phyloP scores from a whole-genome alignment of 2,113 vertebrate genomes.

The Syngnathus typhle region DNA sequence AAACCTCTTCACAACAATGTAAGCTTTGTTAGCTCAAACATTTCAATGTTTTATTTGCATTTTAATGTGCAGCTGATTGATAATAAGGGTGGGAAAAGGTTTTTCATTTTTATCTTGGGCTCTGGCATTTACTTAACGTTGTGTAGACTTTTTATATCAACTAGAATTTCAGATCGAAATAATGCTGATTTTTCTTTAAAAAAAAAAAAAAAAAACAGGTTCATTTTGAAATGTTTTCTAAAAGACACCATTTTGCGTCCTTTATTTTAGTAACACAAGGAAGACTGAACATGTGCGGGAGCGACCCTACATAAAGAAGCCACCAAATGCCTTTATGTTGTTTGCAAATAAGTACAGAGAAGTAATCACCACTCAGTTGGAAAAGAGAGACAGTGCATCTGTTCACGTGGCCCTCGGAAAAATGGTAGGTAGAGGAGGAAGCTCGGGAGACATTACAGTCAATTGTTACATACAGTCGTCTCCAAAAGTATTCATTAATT shows the following conservation, averaged over 20 bases:
- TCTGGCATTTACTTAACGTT: too few species aligned
- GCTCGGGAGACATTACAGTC: not conserved
- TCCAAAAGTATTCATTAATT: too few species aligned
- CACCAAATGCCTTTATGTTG: constrained; percentile 9
- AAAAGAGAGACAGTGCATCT: constrained; percentile 10
- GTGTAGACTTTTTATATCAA: too few species aligned
- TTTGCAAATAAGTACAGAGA: constrained; percentile 12
- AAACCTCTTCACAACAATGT: constrained; percentile 10
- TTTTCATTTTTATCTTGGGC: too few species aligned
- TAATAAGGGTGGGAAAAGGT: too few species aligned
- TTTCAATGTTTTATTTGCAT: too few species aligned
- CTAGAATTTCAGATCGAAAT: not conserved
- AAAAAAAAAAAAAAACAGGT: too few species aligned
- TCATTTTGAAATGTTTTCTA: too few species aligned
- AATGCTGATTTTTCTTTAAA: too few species aligned
- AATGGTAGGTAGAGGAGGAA: not conserved
- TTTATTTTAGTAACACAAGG: constrained; percentile 1
- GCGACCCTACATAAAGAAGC: constrained; percentile 6
- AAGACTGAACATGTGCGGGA: constrained; percentile 6
- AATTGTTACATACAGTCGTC: not conserved
- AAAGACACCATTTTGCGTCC: not conserved
- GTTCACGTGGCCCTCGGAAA: constrained; percentile 9
- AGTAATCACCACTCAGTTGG: constrained; percentile 6
- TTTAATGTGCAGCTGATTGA: too few species aligned
- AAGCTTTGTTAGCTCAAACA: not conserved